Percentiles rank a stretch among this genome's conserved stretches.
Conservation (phyloP, 1,140 invertebrate species). For the Lordiphosa clarofinis region DNA sequence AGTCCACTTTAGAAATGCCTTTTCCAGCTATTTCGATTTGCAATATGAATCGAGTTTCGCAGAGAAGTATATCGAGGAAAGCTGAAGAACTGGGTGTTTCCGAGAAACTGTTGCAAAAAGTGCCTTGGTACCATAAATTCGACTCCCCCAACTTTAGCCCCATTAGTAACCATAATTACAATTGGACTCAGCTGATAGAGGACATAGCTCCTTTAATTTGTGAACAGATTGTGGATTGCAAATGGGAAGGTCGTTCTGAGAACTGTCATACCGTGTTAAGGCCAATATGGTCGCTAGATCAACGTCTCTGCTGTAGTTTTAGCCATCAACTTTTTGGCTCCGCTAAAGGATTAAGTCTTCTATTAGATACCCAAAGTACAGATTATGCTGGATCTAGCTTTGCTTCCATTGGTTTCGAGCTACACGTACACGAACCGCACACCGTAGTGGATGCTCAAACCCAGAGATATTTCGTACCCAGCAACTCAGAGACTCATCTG, state of each 20-base stretch:
- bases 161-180: constrained; percentile 14
- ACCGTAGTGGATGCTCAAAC: constrained; percentile 81
- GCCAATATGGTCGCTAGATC: constrained; percentile 80
- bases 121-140: neutral
- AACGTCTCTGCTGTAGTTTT: constrained; percentile 83
- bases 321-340: constrained; percentile 83
- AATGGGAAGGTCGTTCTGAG: constrained; percentile 82
- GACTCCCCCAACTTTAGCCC: neutral
- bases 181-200: constrained; percentile 54
- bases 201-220: constrained; percentile 80
- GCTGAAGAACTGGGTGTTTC: constrained; percentile 13
- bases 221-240: constrained; percentile 81
- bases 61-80: constrained; percentile 1
- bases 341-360: constrained; percentile 82
- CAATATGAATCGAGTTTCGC: constrained; percentile 60
- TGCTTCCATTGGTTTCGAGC: constrained; percentile 31
- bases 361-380: constrained; percentile 79
- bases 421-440: constrained; percentile 82
- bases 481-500: constrained; percentile 25
- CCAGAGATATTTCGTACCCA: constrained; percentile 44
- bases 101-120: constrained; percentile 1
- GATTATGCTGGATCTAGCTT: constrained; percentile 75
- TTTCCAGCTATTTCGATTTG: constrained; percentile 87
- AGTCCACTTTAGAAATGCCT: constrained; percentile 74
- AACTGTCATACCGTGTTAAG: constrained; percentile 82